A percentile compares a stretch with the other conserved stretches of the same genome.
Conservation (phyloP, 2,888 invertebrate species). For the Agrilus cyanescens region DNA sequence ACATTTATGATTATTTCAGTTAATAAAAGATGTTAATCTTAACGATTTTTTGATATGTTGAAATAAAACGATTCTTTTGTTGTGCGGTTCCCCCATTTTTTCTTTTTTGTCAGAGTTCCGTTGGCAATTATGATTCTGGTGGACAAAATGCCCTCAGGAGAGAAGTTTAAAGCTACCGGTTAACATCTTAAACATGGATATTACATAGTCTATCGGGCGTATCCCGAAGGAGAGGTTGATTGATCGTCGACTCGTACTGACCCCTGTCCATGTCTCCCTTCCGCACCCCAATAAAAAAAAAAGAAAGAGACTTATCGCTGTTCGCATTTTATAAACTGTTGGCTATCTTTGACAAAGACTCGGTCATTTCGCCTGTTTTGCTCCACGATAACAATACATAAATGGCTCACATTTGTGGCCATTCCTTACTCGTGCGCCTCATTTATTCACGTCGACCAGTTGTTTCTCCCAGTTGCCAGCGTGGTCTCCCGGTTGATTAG, state of each 20-base stretch:
- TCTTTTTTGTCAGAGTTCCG: not conserved
- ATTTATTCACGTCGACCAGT: constrained; percentile 22
- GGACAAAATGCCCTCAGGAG: constrained; percentile 30
- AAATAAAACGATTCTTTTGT: no score
- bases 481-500: constrained; percentile 33
- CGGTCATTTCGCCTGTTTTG: constrained; percentile 25
- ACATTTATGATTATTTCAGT: no score
- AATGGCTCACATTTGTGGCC: constrained; percentile 34
- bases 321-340: constrained; percentile 30
- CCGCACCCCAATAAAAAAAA: constrained; percentile 27
- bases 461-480: constrained; percentile 4
- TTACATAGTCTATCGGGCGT: constrained; percentile 28
- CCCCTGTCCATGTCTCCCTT: constrained; percentile 22
- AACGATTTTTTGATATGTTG: no score
- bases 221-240: constrained; percentile 27
- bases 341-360: constrained; percentile 13
- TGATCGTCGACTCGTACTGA: constrained; percentile 32
- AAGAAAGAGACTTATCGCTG: constrained; percentile 25
- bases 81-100: no score
- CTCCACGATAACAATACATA: constrained; percentile 29
- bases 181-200: constrained; percentile 37
- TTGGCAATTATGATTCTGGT: constrained; percentile 5
- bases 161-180: constrained; percentile 34
- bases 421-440: constrained; percentile 30
- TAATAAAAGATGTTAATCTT: no score